Evolutionary conservation across 1,140 invertebrate species (phyloP), one percentile per base, ranked within the genome.

Genomic region (Drosophila sechellia): DNA sequence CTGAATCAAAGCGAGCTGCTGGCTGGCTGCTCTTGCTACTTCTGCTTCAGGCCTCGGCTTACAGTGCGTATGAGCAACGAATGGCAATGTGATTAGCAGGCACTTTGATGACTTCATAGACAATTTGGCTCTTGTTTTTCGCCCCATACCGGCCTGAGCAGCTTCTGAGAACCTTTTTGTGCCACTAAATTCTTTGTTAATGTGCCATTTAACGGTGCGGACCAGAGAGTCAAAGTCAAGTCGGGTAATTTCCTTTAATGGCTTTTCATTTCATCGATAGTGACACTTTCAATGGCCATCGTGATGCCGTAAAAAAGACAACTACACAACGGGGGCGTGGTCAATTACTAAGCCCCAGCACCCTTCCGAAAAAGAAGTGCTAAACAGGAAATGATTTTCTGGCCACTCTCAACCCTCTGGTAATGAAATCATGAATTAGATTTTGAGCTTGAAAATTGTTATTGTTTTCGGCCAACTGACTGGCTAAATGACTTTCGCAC

Each of bases 361-460:
- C 37, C 37, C 37, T 39, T 39, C 2, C 31, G 12, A 13, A 34
- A 45, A 85, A 81, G 69, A 74, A 81, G 84, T 87, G 83, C 83
- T 87, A 87, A 86, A 86, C 83, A 86, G 83, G 84, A 86, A 86
- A 86, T 87, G 83, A 87, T 86, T 86, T 83, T 83, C 83, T 74
- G 76, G 65, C 69, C 58, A 71, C 54, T 57, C 72, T 22, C 39
- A 54, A 61, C 46, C 42, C 73, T 64, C 69, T 79, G 83, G 83
- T 86, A 86, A 86, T 86, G 83, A 86, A 86, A 86, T 86, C 83
- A 86, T 86, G 83, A 86, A 86, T 86, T 86, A 87, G 83, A 86
- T 86, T 85, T 75, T 86, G 79, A 86, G 83, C 83, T 86, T 78
- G 84, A 86, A 81, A 86, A 86, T 86, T 86, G 83, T 86, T 86